Percentiles rank a stretch among this genome's conserved stretches.
phyloP scores from a whole-genome alignment of 2,888 invertebrate genomes.

The Tineola bisselliella region DNA sequence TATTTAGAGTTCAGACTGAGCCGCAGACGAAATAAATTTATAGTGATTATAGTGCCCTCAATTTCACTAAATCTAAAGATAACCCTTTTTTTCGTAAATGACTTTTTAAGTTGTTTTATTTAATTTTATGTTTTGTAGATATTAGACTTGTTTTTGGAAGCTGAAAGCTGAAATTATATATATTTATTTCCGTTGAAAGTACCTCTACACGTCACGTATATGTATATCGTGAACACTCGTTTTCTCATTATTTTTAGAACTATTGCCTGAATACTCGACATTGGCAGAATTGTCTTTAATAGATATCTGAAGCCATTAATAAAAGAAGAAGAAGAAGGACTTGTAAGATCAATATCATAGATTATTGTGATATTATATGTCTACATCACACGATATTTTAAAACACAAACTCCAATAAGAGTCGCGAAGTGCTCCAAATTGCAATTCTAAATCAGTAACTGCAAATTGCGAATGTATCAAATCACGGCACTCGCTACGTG shows the following conservation, averaged over 20 bases:
- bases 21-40: neutral
- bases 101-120: neutral
- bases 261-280: no score
- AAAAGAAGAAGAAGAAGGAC: no score
- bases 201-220: no score
- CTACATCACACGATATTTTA: neutral
- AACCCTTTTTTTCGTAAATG: neutral
- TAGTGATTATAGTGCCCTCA: neutral
- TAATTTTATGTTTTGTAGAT: neutral
- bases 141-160: no score
- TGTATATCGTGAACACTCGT: no score
- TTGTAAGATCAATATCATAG: no score
- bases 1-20: neutral
- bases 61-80: neutral
- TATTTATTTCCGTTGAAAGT: no score
- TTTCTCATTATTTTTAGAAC: no score
- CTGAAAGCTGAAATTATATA: no score
- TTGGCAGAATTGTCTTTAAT: no score
- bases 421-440: conserved; percentile 16
- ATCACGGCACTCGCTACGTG: conserved; percentile 49
- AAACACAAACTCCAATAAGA: neutral
- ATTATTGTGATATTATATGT: no score
- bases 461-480: conserved; percentile 49
- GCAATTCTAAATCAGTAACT: conserved; percentile 43
- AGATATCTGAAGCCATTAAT: no score